Percentiles rank a stretch among this genome's conserved stretches.
phyloP scores from a whole-genome alignment of 2,113 vertebrate genomes.

The Rattus rattus region DNA sequence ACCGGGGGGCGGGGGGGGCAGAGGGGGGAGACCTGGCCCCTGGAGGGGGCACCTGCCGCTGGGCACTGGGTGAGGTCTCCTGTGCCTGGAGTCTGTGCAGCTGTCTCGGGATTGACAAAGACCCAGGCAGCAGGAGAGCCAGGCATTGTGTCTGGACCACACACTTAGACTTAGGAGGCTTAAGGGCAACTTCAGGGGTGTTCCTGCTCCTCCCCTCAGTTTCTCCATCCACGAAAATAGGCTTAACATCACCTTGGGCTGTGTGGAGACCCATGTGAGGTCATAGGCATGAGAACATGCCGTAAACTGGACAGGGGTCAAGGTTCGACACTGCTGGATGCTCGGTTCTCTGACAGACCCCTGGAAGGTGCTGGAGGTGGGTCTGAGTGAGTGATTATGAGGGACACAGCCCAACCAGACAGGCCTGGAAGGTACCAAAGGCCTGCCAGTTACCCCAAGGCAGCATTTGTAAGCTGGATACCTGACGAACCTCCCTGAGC shows the following conservation, averaged over 20 bases:
- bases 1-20: conserved; percentile 45
- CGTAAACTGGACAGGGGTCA: not conserved
- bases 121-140: not conserved
- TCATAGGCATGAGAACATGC: not conserved
- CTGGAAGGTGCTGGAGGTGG: not conserved
- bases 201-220: not conserved
- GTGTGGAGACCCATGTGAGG: not conserved
- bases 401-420: not conserved
- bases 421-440: not conserved
- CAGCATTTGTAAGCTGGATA: not conserved
- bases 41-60: not conserved
- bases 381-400: not conserved
- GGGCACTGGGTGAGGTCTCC: not conserved
- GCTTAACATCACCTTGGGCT: not conserved
- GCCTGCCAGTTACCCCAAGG: not conserved
- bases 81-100: not conserved
- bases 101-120: not conserved
- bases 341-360: not conserved
- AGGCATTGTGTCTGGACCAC: not conserved
- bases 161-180: not conserved
- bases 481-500: not conserved
- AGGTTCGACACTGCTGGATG: not conserved
- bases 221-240: conserved; percentile 15
- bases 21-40: not conserved
- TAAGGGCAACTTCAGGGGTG: not conserved